A percentile compares a stretch with the other conserved stretches of the same genome.
phyloP scores from a whole-genome alignment of 2,888 invertebrate species.

The Hedychridium roseum region DNA sequence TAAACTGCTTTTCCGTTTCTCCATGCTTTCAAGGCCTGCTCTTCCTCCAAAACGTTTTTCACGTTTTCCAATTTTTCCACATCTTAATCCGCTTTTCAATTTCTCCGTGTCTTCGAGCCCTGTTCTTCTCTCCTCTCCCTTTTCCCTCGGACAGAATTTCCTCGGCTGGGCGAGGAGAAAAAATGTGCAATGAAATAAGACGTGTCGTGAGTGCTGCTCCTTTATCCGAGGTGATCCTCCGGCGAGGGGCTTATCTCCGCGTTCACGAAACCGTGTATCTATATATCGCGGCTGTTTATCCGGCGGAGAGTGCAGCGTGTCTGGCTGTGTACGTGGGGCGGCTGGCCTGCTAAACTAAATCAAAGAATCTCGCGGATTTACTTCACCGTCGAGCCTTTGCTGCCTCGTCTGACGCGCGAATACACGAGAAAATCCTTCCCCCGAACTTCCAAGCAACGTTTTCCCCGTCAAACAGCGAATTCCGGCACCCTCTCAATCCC shows the following conservation, averaged over 20 bases:
- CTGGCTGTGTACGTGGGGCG: conserved; percentile 4
- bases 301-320: conserved; percentile 3
- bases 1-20: no score
- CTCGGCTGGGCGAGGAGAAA: conserved; percentile 8
- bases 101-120: no score
- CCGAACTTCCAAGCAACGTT: no score
- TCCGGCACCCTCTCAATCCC: no score
- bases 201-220: conserved; percentile 41
- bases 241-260: conserved; percentile 37
- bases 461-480: no score
- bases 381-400: no score
- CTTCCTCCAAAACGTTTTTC: neutral
- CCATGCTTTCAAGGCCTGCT: neutral
- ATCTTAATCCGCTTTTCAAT: neutral
- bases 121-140: neutral
- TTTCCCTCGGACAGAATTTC: neutral
- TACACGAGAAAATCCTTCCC: conserved; percentile 32
- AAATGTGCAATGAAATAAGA: conserved; percentile 43
- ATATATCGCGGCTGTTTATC: conserved; percentile 8
- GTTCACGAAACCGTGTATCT: conserved; percentile 30
- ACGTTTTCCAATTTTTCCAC: no score
- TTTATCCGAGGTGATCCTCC: conserved; percentile 40
- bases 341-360: conserved; percentile 40
- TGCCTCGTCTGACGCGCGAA: conserved; percentile 38
- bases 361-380: conserved; percentile 48